Base-by-base conservation (phyloP, 2,888 invertebrate species). In the Agapetus fuscipes region DNA sequence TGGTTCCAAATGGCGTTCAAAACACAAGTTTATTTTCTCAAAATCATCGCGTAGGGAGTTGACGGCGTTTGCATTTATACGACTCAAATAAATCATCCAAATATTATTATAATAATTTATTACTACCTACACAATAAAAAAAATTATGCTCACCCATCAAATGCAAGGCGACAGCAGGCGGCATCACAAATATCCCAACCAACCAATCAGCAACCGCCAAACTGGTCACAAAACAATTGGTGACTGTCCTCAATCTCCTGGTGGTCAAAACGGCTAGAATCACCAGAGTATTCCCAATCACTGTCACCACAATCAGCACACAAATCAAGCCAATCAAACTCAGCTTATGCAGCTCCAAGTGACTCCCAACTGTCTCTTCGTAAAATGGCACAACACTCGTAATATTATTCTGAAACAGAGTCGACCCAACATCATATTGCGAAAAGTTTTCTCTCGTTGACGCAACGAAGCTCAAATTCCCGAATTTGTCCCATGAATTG, bases 211-310 rank as follows among this genome's bases (percentile, higher is more conserved):
- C 94, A 0, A 84, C 83, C 0, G 95, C 95, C 57, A 96, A 66
- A 36, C 93, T 94, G 55, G 91, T 90, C 48, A 96, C 93, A 62
- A 95, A 93, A 57, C 91, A 89, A 59, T 96, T 95, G 33, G 94
- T 95, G 20, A 94, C 90, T 0, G 93, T 93, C 48, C 94, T 74
- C 48, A 96, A 68, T 48, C 91, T 74, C 49, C 85, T 78, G 0
- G 88, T 87, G 1, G 88, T 88, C 51, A 88, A 74, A 34, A 94
- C 91, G 5, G 94, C 88, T 13, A 84, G 72, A 50, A 94, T 91
- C 39, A 94, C 90, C 53, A 94, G 70, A 3, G 87, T 84, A 62
- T 94, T 94, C 37, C 94, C 94, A 40, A 87, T 74, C 48, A 83
- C 78, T 26, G 83, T 83, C 48, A 82, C 74, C 26, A 83, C 76